These are phyloP conservation scores for Tanytarsus gracilentus DNA, from an alignment of 2,888 invertebrate genomes.

Conservation along the genomic window DNA sequence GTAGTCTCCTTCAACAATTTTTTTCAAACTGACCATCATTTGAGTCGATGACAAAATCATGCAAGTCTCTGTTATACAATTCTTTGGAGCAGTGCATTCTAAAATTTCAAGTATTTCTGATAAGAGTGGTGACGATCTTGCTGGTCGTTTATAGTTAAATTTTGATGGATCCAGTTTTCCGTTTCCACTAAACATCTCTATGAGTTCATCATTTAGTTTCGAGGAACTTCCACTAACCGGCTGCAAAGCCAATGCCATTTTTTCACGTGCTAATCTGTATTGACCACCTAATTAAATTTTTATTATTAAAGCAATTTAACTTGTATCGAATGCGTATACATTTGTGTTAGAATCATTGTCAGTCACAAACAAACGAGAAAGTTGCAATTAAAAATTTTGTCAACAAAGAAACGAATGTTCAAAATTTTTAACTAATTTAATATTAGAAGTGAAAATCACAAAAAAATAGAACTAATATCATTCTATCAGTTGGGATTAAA, in stretches of 20 bases:
- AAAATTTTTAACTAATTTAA: no score
- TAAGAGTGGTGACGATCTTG: constrained; percentile 57
- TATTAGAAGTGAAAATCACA: no score
- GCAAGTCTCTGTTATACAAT: not conserved
- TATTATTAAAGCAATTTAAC: not conserved
- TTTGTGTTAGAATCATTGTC: no score
- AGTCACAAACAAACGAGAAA: no score
- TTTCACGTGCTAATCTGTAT: constrained; percentile 37
- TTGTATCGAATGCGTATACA: no score
- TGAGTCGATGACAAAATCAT: constrained; percentile 37
- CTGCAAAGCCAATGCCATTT: constrained; percentile 34
- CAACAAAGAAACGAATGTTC: no score
- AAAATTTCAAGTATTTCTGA: constrained; percentile 62
- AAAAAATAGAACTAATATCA: no score
- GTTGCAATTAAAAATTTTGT: no score
- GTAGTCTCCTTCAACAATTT: constrained; percentile 50
- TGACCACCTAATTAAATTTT: no score
- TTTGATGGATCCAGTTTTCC: constrained; percentile 30
- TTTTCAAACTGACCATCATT: constrained; percentile 44
- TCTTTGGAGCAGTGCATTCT: constrained; percentile 38
- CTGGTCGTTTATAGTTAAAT: constrained; percentile 42
- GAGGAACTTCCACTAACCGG: constrained; percentile 24
- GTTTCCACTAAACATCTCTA: not conserved
- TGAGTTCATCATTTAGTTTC: constrained; percentile 7
- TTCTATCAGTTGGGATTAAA: no score